Evolutionary conservation across 2,113 vertebrate genomes (phyloP).

Genomic region (Varanus salvator): DNA sequence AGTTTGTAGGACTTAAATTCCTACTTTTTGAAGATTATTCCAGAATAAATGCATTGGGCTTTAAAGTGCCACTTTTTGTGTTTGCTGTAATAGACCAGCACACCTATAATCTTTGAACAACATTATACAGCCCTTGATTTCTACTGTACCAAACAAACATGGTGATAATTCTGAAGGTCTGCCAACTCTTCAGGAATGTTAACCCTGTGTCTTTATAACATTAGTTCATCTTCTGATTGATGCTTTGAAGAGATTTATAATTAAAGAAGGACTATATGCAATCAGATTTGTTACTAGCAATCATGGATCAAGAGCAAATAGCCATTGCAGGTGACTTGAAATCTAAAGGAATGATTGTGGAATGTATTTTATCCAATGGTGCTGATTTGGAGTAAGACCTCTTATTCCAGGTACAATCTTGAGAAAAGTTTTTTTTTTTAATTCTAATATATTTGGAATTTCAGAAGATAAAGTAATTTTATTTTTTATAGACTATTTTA

Average conservation of each 20-base stretch:
- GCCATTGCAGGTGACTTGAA: not conserved
- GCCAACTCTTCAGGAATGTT: conserved; percentile 10
- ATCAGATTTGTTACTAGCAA: conserved; percentile 19
- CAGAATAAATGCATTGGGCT: too few species aligned
- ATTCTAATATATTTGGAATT: not conserved
- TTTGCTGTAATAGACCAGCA: too few species aligned
- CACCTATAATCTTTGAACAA: not conserved
- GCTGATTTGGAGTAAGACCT: not conserved
- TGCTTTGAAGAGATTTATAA: conserved; percentile 45
- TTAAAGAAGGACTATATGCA: conserved; percentile 52
- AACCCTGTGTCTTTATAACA: not conserved
- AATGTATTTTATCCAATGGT: conserved; percentile 16
- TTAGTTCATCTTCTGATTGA: not conserved
- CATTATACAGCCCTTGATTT: conserved; percentile 32
- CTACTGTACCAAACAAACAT: conserved; percentile 18
- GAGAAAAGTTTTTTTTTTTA: not conserved
- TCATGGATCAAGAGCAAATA: conserved; percentile 6
- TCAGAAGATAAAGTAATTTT: not conserved
- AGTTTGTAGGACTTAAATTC: conserved; percentile 5
- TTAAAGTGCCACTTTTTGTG: too few species aligned
- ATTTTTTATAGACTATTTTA: not conserved
- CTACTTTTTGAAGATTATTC: not conserved
- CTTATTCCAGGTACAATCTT: not conserved
- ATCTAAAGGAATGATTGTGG: conserved; percentile 32
- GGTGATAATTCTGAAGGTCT: conserved; percentile 27